Base-by-base conservation (phyloP, 2,797 vertebrate genomes). In the Poecilia velifera region DNA sequence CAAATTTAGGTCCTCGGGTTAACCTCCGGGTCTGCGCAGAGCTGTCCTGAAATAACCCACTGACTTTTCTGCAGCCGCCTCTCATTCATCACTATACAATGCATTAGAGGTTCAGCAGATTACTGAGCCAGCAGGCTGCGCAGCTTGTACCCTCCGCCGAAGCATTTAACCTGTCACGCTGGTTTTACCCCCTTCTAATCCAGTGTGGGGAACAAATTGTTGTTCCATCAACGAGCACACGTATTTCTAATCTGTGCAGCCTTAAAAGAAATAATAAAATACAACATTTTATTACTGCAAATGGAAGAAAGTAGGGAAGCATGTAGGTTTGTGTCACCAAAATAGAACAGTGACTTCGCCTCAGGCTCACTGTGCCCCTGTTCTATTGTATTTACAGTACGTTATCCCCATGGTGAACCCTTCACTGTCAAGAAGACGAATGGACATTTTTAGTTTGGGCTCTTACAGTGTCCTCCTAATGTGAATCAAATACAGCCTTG, bases 121-220 rank as follows among this genome's bases (percentile, higher is more conserved):
- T 89, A 91, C 79, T 76, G 81, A 90, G 82, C 62, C 84, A 84
- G 82, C 78, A 84, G 84, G 73, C 72, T 70, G 73, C 83, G 71
- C 79, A 79, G 80, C 45, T 75, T 80, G 51, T 39, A 84, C 73
- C 72, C 73, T 57, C 51, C 82, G 73, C 82, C 74, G 74, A 80
- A 87, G 81, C 80, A 74, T 89, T 93, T 90, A 91, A 88, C 89
- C 84, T 71, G 62, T 85, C 46, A 13, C 45, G 72, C 83, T 82
- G 51, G 72, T 84, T 89, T 76, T 49, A 79, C 41, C 72, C 74
- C 22, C 51, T 53, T 86, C 41, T 85, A 89, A 87, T 86, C 81
- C 82, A 77, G 68, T 7, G 53, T 72, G 72, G 72, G 25, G 28
- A 55, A 53, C 76, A 72, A 76, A 83, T 59, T 43, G 78, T 72